Conservation (phyloP, 2,113 vertebrate species). For the Pelmatolapia mariae region DNA sequence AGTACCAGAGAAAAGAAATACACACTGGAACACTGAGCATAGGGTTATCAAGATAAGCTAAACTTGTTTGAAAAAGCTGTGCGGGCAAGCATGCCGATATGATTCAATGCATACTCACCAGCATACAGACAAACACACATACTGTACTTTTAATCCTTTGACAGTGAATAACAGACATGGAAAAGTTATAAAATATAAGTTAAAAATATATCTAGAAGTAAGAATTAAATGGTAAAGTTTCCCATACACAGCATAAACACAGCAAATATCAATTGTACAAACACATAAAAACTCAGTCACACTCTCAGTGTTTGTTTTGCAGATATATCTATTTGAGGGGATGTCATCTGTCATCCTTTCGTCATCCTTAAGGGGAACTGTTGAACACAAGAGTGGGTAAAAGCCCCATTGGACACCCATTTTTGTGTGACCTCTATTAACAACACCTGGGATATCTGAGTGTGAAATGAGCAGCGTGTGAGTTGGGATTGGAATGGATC, state of each 20-base stretch:
- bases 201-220: not conserved
- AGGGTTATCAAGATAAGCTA: not conserved
- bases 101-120: not conserved
- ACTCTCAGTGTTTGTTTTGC: not conserved
- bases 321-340: not conserved
- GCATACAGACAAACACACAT: not conserved
- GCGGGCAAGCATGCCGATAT: not conserved
- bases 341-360: not conserved
- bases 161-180: not conserved
- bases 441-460: constrained; percentile 37
- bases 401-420: constrained; percentile 21
- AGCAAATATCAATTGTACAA: not conserved
- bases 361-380: constrained; percentile 32
- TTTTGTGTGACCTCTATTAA: constrained; percentile 73
- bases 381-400: constrained; percentile 16
- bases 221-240: not conserved
- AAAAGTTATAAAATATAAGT: not conserved
- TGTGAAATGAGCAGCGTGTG: constrained; percentile 60
- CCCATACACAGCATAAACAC: not conserved
- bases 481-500: not conserved
- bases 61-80: not conserved
- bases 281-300: not conserved
- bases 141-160: not conserved
- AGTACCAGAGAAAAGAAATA: not conserved
- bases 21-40: not conserved